Conservation (phyloP, 2,888 invertebrate species). For the Nephrotoma flavescens region DNA sequence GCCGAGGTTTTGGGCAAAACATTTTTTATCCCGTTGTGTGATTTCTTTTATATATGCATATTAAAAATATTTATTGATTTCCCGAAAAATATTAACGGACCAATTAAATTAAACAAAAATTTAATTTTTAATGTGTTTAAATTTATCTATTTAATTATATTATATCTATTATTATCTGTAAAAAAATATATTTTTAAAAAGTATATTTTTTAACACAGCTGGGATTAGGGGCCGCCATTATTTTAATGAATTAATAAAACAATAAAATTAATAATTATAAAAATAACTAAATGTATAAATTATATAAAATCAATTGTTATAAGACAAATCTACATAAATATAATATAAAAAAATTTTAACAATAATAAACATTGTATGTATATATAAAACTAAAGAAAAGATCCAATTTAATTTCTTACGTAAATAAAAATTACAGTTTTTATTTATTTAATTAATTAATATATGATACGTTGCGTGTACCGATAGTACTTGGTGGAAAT, state of each 20-base stretch:
- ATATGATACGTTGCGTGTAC: too few relatives aligned
- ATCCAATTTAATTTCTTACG: not conserved
- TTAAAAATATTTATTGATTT: not conserved
- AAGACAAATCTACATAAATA: not conserved
- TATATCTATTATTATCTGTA: not conserved
- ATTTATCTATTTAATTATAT: not conserved
- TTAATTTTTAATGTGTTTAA: not conserved
- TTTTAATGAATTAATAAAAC: not conserved
- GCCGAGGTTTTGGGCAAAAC: not conserved
- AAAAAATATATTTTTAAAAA: not conserved
- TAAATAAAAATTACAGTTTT: not conserved
- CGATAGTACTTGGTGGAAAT: too few relatives aligned
- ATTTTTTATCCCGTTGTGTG: not conserved
- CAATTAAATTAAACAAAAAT: not conserved
- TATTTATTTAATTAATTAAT: not conserved
- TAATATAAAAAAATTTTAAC: not conserved
- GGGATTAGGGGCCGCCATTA: not conserved
- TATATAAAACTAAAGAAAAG: not conserved
- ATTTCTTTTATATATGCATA: not conserved
- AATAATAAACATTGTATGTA: not conserved
- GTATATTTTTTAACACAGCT: not conserved
- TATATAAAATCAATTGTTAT: not conserved
- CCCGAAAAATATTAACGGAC: not conserved
- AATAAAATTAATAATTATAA: not conserved
- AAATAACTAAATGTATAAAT: not conserved